These are phyloP conservation scores for Scaptodrosophila lebanonensis DNA, from an alignment of 1,140 invertebrate species.

Conservation along the genomic window DNA sequence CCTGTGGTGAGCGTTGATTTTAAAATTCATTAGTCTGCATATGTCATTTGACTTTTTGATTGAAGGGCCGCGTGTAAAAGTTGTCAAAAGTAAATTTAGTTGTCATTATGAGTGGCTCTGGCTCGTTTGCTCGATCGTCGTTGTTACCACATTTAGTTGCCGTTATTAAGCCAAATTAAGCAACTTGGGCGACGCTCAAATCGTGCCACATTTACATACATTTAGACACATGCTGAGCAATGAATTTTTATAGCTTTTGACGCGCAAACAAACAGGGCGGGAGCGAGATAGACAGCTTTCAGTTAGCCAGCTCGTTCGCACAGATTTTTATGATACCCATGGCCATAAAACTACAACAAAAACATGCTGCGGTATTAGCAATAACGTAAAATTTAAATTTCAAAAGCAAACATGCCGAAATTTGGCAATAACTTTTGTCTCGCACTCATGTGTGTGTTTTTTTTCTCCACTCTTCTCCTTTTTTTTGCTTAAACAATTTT, in stretches of 20 bases:
- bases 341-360: conserved; percentile 54
- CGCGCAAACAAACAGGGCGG: conserved; percentile 19
- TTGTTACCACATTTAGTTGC: conserved; percentile 17
- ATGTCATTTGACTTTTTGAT: conserved; percentile 57
- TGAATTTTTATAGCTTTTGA: conserved; percentile 58
- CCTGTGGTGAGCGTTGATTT: conserved; percentile 75
- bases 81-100: conserved; percentile 72
- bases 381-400: conserved; percentile 70
- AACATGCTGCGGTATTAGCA: conserved; percentile 37
- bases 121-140: conserved; percentile 11
- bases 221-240: conserved; percentile 22
- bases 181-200: conserved; percentile 24
- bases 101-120: conserved; percentile 54
- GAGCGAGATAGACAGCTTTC: not conserved
- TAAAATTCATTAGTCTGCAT: conserved; percentile 77
- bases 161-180: conserved; percentile 48
- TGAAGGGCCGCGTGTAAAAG: not conserved
- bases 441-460: conserved; percentile 16
- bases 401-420: conserved; percentile 75
- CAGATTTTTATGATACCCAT: conserved; percentile 59
- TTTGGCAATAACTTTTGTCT: conserved; percentile 69
- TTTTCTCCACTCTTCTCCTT: conserved; percentile 11
- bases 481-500: conserved; percentile 26
- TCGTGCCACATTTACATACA: not conserved
- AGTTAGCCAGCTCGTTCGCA: conserved; percentile 1